Percentiles rank a stretch among this genome's conserved stretches.
These are phyloP conservation scores for Miichthys miiuy DNA, from an alignment of 2,797 vertebrate species.

Conservation along the genomic window DNA sequence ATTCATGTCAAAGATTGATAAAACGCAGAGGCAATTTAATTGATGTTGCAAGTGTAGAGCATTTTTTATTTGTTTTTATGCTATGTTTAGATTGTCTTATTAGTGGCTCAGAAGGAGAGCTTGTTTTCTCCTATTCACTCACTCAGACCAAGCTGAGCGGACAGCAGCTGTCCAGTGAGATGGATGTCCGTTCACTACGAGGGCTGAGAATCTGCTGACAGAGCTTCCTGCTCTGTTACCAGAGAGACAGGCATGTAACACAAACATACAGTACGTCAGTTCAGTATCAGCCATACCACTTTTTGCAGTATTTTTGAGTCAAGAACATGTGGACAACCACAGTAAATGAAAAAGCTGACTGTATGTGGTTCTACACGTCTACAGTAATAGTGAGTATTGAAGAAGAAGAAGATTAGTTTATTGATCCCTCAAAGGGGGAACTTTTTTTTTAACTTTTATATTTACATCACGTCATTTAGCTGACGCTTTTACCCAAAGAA, in stretches of 20 bases:
- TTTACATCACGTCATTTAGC: too few species aligned
- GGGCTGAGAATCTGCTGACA: constrained; percentile 61
- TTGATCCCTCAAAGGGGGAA: too few species aligned
- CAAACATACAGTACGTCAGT: constrained; percentile 1
- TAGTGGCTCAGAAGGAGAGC: constrained; percentile 14
- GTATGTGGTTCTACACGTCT: background rate
- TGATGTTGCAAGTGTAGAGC: background rate
- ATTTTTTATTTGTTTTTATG: background rate
- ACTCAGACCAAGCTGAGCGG: constrained; percentile 48
- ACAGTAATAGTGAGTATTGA: background rate
- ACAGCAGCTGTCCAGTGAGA: constrained; percentile 64
- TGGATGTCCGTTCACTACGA: constrained; percentile 55
- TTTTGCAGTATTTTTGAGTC: background rate
- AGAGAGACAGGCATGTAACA: constrained; percentile 6
- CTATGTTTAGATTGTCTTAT: constrained; percentile 10
- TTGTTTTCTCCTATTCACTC: constrained; percentile 40
- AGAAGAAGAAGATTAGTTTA: too few species aligned
- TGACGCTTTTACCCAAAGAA: too few species aligned
- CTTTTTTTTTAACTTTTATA: too few species aligned
- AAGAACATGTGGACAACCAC: background rate
- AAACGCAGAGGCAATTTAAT: background rate
- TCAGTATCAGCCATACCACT: background rate
- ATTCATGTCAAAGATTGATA: background rate
- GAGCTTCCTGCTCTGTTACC: constrained; percentile 13
- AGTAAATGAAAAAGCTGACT: background rate